These are phyloP conservation scores for Ancistrus triradiatus DNA, from an alignment of 2,113 vertebrate genomes.

Conservation along the genomic window DNA sequence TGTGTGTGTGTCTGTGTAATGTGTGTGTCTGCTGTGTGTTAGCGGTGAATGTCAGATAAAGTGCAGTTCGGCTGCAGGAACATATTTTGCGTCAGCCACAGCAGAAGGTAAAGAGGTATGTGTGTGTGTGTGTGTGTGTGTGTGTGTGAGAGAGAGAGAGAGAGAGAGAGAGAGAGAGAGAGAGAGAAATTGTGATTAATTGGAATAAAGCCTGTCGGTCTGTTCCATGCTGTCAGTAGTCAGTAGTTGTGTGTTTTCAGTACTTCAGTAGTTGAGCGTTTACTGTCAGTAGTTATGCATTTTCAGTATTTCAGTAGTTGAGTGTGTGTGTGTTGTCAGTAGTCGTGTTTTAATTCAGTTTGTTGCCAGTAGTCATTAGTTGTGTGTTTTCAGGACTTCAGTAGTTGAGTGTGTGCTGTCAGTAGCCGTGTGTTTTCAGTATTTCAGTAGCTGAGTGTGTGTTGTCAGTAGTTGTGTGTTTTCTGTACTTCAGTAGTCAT, in stretches of 20 bases:
- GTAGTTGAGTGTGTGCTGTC: background rate
- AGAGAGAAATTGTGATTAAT: too few species aligned
- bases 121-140: background rate
- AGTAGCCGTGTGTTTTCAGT: background rate
- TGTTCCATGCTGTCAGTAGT: background rate
- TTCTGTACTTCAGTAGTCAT: background rate
- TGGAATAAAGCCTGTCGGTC: background rate
- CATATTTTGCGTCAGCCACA: background rate
- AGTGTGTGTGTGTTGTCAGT: background rate
- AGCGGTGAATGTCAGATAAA: background rate
- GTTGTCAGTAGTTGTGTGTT: background rate
- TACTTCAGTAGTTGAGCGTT: background rate
- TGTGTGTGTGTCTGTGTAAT: conserved; percentile 6
- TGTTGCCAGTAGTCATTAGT: too few species aligned
- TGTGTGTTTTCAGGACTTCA: too few species aligned
- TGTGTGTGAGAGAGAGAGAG: background rate
- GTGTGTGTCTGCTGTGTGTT: conserved; percentile 10
- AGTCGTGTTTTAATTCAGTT: too few species aligned
- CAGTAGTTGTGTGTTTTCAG: background rate
- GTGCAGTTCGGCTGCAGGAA: background rate
- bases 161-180: background rate
- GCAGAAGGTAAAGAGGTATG: background rate
- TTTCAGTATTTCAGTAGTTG: background rate
- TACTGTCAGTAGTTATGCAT: background rate
- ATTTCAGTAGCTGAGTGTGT: background rate